Conservation (phyloP, 2,888 invertebrate species). For the Melanchra persicariae region DNA sequence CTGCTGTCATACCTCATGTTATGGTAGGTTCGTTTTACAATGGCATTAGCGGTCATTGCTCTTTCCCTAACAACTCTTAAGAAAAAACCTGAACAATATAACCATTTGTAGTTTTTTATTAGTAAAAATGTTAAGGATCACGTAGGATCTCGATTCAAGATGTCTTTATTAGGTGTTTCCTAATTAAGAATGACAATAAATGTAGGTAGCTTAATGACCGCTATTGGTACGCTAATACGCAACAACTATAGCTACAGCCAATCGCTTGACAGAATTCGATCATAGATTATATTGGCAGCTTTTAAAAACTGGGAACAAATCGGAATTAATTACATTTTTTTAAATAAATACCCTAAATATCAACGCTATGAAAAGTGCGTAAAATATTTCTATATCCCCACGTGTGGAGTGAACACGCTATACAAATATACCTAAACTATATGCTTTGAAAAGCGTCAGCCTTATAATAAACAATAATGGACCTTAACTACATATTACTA, state of each 20-base stretch:
- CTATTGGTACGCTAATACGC: not conserved
- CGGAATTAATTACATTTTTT: not conserved
- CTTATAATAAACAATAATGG: conserved; percentile 77
- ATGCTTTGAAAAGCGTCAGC: conserved; percentile 78
- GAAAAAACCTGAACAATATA: not conserved
- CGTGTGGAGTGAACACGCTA: conserved; percentile 33
- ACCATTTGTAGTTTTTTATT: not conserved
- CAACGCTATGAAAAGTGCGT: not conserved
- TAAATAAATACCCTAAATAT: not conserved
- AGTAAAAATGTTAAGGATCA: not conserved
- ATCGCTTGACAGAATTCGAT: not conserved
- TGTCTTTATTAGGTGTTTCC: too few relatives aligned
- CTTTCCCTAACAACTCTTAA: not conserved
- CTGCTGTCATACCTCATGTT: not conserved
- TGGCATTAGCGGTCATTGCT: not conserved
- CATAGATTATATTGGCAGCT: not conserved
- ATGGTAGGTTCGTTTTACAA: not conserved
- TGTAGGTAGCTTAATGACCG: not conserved
- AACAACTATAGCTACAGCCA: not conserved
- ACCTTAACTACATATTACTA: conserved; percentile 66
- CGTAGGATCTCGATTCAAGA: too few relatives aligned
- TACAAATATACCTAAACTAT: conserved; percentile 70
- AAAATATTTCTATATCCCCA: conserved; percentile 53
- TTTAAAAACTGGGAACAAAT: not conserved
- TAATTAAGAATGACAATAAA: too few relatives aligned